Evolutionary conservation across 2,797 vertebrate genomes (phyloP).

Genomic region (Chaetophractus vellerosus): DNA sequence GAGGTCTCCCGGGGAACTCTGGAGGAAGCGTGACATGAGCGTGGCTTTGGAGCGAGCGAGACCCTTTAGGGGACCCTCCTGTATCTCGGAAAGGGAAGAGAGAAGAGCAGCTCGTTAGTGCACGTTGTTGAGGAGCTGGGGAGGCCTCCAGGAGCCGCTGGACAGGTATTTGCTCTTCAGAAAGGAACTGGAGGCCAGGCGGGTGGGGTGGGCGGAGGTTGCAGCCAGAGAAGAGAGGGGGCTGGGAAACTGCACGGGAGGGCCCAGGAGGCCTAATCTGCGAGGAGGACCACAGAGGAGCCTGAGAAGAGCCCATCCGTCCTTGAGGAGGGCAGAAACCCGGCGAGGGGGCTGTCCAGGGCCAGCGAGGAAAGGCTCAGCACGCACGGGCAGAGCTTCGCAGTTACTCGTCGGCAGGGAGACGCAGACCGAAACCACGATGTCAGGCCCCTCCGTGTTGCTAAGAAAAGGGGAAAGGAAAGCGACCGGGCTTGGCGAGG

Average conservation of each 20-base stretch:
- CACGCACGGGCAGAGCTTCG: no score
- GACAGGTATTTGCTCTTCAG: not conserved
- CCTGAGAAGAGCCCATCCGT: not conserved
- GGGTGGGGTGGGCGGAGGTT: not conserved
- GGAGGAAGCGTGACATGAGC: not conserved
- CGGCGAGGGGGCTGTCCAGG: not conserved
- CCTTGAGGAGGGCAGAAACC: no score
- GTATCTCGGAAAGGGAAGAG: not conserved
- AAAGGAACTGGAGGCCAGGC: not conserved
- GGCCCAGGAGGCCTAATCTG: not conserved
- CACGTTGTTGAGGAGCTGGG: not conserved
- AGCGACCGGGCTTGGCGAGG: not conserved
- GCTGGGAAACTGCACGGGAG: not conserved
- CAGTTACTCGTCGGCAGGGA: not conserved
- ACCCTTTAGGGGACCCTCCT: not conserved
- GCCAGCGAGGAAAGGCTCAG: not conserved
- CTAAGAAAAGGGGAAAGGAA: not conserved
- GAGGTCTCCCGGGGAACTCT: not conserved
- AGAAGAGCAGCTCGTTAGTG: not conserved
- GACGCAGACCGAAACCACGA: no score
- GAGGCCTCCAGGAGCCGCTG: not conserved
- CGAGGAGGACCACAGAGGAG: not conserved
- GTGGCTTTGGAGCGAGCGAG: not conserved
- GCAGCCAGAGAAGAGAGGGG: not conserved
- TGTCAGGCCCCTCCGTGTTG: not conserved